Evolutionary conservation across 2,888 invertebrate genomes (phyloP).

Genomic region (Cephus nigrinus): DNA sequence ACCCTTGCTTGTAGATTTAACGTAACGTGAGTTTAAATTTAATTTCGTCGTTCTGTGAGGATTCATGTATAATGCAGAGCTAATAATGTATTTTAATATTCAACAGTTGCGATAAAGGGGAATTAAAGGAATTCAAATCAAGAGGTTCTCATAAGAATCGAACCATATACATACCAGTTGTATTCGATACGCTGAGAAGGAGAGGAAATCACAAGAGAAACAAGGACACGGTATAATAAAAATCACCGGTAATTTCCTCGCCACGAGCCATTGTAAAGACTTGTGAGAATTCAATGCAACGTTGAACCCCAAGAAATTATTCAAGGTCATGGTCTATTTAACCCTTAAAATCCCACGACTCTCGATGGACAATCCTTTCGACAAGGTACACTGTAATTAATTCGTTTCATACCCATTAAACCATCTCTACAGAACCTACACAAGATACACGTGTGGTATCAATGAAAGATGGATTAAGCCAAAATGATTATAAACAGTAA

Average conservation of each 20-base stretch:
- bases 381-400: not conserved
- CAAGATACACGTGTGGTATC: not conserved
- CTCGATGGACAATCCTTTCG: not conserved
- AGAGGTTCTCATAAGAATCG: not conserved
- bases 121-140: not conserved
- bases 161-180: not conserved
- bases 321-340: not conserved
- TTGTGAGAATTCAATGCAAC: not conserved
- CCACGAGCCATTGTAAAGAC: not conserved
- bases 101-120: not conserved
- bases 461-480: not conserved
- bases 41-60: not conserved
- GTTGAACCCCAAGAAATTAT: not conserved
- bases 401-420: not conserved
- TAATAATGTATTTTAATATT: not conserved
- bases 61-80: not conserved
- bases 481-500: not conserved
- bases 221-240: not conserved
- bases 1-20: not conserved
- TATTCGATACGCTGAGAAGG: not conserved
- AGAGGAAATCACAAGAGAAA: not conserved
- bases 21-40: not conserved
- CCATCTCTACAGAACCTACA: not conserved
- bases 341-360: not conserved
- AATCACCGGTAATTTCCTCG: not conserved